Evolutionary conservation across 1,140 invertebrate genomes (phyloP), one percentile per base, ranked within the genome.

Genomic region (Wasmannia auropunctata): DNA sequence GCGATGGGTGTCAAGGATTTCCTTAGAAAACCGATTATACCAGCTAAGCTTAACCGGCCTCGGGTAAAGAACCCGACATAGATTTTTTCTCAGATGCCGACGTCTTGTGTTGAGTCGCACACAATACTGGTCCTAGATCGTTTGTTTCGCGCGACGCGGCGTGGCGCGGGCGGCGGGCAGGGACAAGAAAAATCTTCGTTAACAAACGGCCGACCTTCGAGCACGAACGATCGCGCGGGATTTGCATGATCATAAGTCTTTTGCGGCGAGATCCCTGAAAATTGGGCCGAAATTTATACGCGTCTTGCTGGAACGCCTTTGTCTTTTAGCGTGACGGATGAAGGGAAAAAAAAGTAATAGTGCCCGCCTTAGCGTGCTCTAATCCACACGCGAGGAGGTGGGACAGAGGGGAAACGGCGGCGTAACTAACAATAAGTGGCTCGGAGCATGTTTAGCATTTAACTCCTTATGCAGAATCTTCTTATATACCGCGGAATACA

Each of bases 241-340:
- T 81, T 81, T 72, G 65, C 79, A 81, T 81, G 65, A 81, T 81
- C 65, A 72, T 43, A 70, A 72, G 79, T 56, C 31, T 77, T 49
- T 56, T n/a, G n/a, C 22, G 51, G 22, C 63, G 19, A 81, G 79
- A 81, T 31, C 51, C 37, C 8, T 56, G 51, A 31, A 81, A 81
- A 81, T 81, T 81, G 40, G 79, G 65, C 79, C 37, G 37, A 72
- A 81, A 81, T 81, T 81, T 72, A 81, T 81, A 81, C 79, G 79
- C 65, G 79, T 81, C 37, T 58, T 72, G 65, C 65, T 72, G 40
- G 75, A 62, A 4, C 22, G 58, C 58, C 65, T 72, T 72, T 43
- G 37, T 58, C 60, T 79, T 76, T 76, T 37, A 49, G 56, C 69
- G 54, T 54, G 81, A 79, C 81, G 40, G 37, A 58, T 22, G n/a